Evolutionary conservation across 92 coral and sea anemone genomes (phyloP).

Genomic region (Palythoa caribaeorum): DNA sequence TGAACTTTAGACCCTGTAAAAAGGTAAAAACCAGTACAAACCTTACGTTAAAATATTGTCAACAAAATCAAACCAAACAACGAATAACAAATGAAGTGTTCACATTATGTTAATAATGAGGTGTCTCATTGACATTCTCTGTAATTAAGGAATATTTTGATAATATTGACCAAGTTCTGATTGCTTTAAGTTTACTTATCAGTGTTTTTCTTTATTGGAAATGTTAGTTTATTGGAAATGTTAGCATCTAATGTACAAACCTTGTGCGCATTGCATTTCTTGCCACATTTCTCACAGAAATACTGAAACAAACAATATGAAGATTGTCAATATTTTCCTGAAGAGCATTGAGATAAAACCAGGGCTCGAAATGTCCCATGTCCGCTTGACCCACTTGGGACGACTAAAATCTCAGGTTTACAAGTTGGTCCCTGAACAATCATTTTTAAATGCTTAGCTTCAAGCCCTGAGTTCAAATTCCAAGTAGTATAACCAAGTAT

Average conservation of each 20-base stretch:
- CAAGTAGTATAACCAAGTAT: no score
- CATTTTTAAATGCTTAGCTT: no score
- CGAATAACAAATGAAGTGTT: background rate
- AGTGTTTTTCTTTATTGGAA: no score
- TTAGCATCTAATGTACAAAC: slow-evolving; percentile 41
- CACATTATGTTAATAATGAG: background rate
- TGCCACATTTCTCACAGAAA: slow-evolving; percentile 95
- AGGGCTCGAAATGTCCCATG: no score
- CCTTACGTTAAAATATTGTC: no score
- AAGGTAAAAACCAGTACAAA: background rate
- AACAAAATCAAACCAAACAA: background rate
- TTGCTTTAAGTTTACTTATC: background rate
- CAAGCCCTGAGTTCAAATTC: no score
- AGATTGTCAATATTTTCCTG: background rate
- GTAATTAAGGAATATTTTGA: background rate
- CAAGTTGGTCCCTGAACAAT: no score
- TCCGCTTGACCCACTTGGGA: no score
- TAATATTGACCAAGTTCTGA: background rate
- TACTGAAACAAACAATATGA: slow-evolving; percentile 61
- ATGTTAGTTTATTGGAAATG: background rate
- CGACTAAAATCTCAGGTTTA: no score
- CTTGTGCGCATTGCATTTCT: slow-evolving; percentile 97
- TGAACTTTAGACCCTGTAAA: slow-evolving; percentile 89
- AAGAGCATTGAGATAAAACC: no score
- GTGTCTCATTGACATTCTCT: background rate